Percentiles rank a stretch among this genome's conserved stretches.
Conservation (phyloP, 2,113 vertebrate species). For the Corythaeola cristata region DNA sequence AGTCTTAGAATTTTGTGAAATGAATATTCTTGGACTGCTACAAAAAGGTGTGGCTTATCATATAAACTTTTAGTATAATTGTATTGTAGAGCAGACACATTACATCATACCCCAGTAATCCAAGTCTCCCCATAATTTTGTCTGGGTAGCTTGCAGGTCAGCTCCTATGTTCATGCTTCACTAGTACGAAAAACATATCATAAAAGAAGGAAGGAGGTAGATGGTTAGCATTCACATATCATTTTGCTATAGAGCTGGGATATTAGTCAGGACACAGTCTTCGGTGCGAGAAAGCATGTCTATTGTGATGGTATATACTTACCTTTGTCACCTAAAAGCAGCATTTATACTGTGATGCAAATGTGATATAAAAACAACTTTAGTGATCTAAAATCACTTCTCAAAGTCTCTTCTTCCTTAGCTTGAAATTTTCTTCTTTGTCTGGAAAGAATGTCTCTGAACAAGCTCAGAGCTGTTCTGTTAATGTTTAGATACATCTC, state of each 20-base stretch:
- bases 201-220: not conserved
- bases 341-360: not conserved
- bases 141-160: not conserved
- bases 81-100: not conserved
- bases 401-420: not conserved
- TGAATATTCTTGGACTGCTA: not conserved
- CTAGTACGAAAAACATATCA: not conserved
- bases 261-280: not conserved
- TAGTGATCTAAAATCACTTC: not conserved
- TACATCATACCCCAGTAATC: not conserved
- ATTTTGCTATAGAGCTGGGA: not conserved
- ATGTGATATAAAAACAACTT: not conserved
- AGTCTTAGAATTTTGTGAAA: not conserved
- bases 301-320: not conserved
- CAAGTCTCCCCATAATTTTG: not conserved
- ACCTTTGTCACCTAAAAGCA: not conserved
- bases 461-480: not conserved
- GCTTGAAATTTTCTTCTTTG: not conserved
- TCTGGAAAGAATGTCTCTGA: not conserved
- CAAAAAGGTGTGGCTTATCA: not conserved
- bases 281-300: not conserved
- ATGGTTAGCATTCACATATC: not conserved
- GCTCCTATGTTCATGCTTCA: rapidly evolving
- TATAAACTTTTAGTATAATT: not conserved
- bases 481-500: not conserved